Percentiles rank a stretch among this genome's conserved stretches.
phyloP scores from a whole-genome alignment of 1,140 invertebrate genomes.

The Aradophagus sp. region DNA sequence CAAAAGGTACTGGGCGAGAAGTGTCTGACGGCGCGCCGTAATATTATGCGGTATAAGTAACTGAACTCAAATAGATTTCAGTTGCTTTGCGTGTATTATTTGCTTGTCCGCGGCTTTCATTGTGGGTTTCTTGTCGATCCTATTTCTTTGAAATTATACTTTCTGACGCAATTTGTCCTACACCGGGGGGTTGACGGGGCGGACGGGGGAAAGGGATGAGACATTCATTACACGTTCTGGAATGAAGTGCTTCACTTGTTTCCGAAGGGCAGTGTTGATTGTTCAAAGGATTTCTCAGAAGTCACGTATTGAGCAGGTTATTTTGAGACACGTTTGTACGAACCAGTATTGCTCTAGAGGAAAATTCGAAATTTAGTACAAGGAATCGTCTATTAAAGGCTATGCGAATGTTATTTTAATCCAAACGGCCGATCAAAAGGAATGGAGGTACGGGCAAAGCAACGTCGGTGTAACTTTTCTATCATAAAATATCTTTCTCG shows the following conservation, averaged over 20 bases:
- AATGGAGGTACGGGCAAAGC: constrained; percentile 16
- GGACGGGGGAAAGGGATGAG: constrained; percentile 5
- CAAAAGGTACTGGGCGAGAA: no score
- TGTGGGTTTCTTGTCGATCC: no score
- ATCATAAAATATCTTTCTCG: constrained; percentile 30
- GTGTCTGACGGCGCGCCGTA: no score
- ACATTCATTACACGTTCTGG: constrained; percentile 43
- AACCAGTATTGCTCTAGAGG: constrained; percentile 41
- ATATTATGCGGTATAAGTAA: no score
- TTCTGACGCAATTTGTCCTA: constrained; percentile 39
- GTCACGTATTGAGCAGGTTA: constrained; percentile 55
- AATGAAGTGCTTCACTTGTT: constrained; percentile 42
- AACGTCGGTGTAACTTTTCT: constrained; percentile 10
- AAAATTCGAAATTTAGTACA: constrained; percentile 36
- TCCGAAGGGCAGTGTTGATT: constrained; percentile 51
- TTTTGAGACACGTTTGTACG: constrained; percentile 47
- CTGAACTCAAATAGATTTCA: no score
- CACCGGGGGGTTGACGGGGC: constrained; percentile 9
- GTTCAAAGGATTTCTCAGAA: constrained; percentile 47
- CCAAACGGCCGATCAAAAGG: constrained; percentile 18
- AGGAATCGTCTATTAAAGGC: constrained; percentile 31
- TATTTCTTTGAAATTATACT: constrained; percentile 31
- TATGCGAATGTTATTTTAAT: constrained; percentile 27
- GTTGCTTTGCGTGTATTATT: no score
- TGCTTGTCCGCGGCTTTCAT: no score